phyloP scores from a whole-genome alignment of 2,113 vertebrate genomes.

The Manacus vitellinus region DNA sequence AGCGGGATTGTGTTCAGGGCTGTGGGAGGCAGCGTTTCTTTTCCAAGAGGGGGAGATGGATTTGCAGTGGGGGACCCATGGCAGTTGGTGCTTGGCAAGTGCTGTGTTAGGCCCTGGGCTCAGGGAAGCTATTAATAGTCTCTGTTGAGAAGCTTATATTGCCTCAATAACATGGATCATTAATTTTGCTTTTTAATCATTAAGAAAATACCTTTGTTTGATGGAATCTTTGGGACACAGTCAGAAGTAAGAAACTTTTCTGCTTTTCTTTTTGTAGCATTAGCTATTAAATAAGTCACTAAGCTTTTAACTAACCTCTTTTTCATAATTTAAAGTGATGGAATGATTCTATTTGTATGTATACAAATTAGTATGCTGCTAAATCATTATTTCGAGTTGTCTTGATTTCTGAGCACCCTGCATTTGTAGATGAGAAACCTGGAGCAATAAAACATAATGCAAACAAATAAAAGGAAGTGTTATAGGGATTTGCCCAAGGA shows the following conservation, averaged over 20 bases:
- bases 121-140: slow-evolving; percentile 22
- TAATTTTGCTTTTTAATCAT: slow-evolving; percentile 54
- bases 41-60: not conserved
- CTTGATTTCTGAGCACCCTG: not conserved
- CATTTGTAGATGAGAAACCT: not conserved
- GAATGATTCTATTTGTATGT: not conserved
- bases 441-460: not conserved
- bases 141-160: not conserved
- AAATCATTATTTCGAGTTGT: not conserved
- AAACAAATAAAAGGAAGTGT: slow-evolving; percentile 8
- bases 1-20: not conserved
- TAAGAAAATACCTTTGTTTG: slow-evolving; percentile 47
- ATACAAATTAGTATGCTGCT: not conserved
- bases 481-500: not conserved
- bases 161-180: slow-evolving; percentile 39
- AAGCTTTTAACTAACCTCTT: not conserved
- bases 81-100: not conserved
- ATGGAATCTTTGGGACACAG: not conserved
- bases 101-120: not conserved
- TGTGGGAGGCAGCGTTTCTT: not conserved
- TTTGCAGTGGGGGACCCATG: not conserved
- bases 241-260: not conserved
- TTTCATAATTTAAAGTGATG: slow-evolving; percentile 7
- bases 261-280: not conserved
- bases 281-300: not conserved